Base-by-base conservation (phyloP, 2,888 invertebrate species). In the Eupsilia transversa region DNA sequence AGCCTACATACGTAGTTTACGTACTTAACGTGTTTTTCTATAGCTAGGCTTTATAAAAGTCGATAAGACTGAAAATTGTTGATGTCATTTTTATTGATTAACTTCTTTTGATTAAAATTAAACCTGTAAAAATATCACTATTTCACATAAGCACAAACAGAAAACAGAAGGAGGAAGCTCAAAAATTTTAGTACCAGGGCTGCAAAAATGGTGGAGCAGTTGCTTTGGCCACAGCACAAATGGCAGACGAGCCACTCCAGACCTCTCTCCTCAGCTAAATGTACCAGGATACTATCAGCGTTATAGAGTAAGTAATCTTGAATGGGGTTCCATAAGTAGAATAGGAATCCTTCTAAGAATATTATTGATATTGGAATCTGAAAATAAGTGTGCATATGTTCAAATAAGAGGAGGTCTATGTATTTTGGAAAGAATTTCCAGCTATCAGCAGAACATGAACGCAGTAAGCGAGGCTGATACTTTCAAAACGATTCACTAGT, bases 241-340 rank as follows among this genome's bases (percentile, higher is more conserved):
- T 92, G 89, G 71, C 94, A 94, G 0, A 93, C 83, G 0, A 94
- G 63, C 92, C 92, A 92, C 35, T 93, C 92, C 9, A 92, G 72
- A 0, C 88, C 87, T 2, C 82, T 80, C 1, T 90, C 80, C 23
- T 92, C 89, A 3, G 89, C 85, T 57, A 93, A 41, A 77, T 89
- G 49, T 73, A 90, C 88, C 79, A 94, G 88, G 83, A 94, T 78
- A 63, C 90, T 87, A 87, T 94, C 93, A n/a, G 91, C 86, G 54
- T 93, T 88, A 0, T 64, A 66, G 54, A 89, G 75, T 30, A 93
- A 61, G 65, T 89, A 91, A n/a, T 89, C 85, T 86, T 93, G 88
- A 3, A 94, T 41, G 9, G 77, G 73, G 20, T 86, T 87, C 95
- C 94, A 94, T 49, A 91, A 20, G 83, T 89, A 87, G 27, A 82